phyloP scores from a whole-genome alignment of 2,888 invertebrate genomes.

The Ophonus ardosiacus region DNA sequence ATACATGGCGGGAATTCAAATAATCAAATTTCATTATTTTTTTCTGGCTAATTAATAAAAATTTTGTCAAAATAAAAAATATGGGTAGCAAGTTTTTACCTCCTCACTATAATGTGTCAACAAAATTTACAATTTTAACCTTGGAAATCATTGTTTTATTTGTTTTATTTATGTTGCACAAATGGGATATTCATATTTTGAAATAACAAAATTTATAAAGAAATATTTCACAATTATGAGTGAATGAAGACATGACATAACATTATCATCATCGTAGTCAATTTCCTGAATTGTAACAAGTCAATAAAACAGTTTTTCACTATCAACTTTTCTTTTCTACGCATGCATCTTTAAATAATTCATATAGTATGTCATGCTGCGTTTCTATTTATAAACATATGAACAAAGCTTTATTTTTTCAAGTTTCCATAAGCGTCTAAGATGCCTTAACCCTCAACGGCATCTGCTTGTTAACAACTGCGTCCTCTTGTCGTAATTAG shows the following conservation, averaged over 20 bases:
- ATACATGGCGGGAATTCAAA: no score
- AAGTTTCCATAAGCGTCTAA: background rate
- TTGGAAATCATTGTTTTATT: no score
- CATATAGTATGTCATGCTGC: background rate
- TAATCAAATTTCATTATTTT: no score
- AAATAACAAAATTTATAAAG: no score
- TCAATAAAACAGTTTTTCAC: background rate
- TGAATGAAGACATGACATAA: background rate
- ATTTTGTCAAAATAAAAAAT: no score
- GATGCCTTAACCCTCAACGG: background rate
- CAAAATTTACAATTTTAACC: no score
- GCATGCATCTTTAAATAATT: conserved; percentile 7
- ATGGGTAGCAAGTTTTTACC: no score
- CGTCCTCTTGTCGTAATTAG: background rate
- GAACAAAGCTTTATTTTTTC: conserved; percentile 19
- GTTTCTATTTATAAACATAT: conserved; percentile 27
- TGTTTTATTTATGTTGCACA: no score
- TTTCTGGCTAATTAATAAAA: no score
- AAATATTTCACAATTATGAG: no score
- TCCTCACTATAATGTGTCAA: no score
- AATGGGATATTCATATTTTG: no score
- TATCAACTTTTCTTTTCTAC: background rate
- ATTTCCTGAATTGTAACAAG: background rate
- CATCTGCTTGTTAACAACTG: background rate
- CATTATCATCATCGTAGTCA: background rate